Evolutionary conservation across 1,140 invertebrate species (phyloP), one percentile per base, ranked within the genome.

Genomic region (Lepidurus apus): DNA sequence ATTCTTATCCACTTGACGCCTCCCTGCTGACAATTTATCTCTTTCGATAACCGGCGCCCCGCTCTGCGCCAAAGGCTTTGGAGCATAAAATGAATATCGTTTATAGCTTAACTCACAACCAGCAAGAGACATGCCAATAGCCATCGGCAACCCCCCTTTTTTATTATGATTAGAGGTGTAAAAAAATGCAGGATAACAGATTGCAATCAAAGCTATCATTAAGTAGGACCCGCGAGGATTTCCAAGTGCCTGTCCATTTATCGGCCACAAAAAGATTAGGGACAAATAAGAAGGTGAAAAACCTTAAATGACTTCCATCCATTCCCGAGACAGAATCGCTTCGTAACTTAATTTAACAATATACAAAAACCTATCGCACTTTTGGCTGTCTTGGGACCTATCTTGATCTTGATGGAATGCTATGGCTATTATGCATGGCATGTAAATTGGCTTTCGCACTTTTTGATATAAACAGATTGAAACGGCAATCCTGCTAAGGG

Each of bases 181-280:
- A 65, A 34, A 34, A 65, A 65, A 65, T 65, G 53, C 21, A 13
- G 13, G 53, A 65, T 65, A 65, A 65, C 53, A 65, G 53, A 65
- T 65, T 65, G 53, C 53, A 65, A 65, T 65, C 53, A 65, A 65
- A 65, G 53, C 53, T 65, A 65, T 65, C 53, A 65, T 65, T 65
- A 65, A 65, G 53, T 65, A 13, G 8, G 4, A 34, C 34, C 34
- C 34, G 34, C 34, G 34, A 34, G 34, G 34, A 34, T 3, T 34
- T 34, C 34, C 34, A 34, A 34, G 34, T 3, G 17, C 13, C 17
- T 65, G 53, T 21, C 53, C 17, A 21, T 65, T 9, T 21, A 65
- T 13, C 53, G 53, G 8, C 4, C n/a, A 13, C 53, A 47, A 47
- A 65, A 65, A 65, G 53, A 9, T 65, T 65, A 65, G 17, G 53